Conservation (phyloP, 2,888 invertebrate genomes). For the Osmoderma eremita region DNA sequence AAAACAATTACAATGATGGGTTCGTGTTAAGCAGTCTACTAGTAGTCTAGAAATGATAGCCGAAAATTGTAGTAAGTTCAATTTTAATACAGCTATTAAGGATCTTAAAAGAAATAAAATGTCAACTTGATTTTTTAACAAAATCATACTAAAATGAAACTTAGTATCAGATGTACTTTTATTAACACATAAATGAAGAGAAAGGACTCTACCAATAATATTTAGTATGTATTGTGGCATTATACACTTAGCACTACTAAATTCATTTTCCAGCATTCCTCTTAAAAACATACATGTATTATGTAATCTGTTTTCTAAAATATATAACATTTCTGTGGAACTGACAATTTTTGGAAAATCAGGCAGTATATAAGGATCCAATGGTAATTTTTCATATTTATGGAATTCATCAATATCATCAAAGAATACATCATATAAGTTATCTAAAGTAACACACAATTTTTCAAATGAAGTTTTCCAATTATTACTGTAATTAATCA, state of each 20-base stretch:
- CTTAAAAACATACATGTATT: constrained; percentile 45
- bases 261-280: constrained; percentile 43
- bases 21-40: constrained; percentile 45
- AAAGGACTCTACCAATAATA: constrained; percentile 22
- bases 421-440: constrained; percentile 20
- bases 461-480: constrained; percentile 44
- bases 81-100: constrained; percentile 45
- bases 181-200: constrained; percentile 19
- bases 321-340: constrained; percentile 12
- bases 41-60: constrained; percentile 46
- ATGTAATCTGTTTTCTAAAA: constrained; percentile 39
- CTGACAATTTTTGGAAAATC: constrained; percentile 25
- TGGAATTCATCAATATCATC: constrained; percentile 30
- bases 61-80: constrained; percentile 47
- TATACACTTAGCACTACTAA: constrained; percentile 10
- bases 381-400: constrained; percentile 6
- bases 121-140: constrained; percentile 41
- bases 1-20: constrained; percentile 30
- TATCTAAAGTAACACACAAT: constrained; percentile 10
- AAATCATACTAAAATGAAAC: constrained; percentile 19
- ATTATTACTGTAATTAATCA: constrained; percentile 44
- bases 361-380: constrained; percentile 12
- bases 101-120: constrained; percentile 46
- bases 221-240: constrained; percentile 10
- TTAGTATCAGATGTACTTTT: background rate